phyloP scores from a whole-genome alignment of 2,888 invertebrate genomes.

The Zonitis immaculata region DNA sequence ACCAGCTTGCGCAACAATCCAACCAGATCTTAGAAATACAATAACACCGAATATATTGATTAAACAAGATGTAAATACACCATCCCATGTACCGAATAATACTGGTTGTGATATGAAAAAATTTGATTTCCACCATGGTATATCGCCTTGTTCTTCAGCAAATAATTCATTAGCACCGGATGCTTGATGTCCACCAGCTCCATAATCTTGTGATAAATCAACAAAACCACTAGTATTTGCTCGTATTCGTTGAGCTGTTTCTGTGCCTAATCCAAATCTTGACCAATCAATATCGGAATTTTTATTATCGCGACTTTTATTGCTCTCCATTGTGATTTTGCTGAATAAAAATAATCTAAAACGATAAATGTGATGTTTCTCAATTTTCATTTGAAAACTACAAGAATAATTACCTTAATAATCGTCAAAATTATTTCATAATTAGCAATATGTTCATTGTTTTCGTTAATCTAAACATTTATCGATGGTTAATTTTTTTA shows the following conservation, averaged over 20 bases:
- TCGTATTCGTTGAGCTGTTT: slow-evolving; percentile 50
- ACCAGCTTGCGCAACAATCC: slow-evolving; percentile 94
- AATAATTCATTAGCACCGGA: slow-evolving; percentile 87
- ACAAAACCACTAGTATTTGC: slow-evolving; percentile 71
- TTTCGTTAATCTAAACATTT: no score
- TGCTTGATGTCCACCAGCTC: slow-evolving; percentile 76
- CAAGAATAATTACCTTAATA: no score
- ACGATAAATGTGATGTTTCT: no score
- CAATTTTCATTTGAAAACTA: no score
- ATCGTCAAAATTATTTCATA: no score
- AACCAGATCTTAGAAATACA: slow-evolving; percentile 92
- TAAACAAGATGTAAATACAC: slow-evolving; percentile 95
- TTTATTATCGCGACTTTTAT: slow-evolving; percentile 26
- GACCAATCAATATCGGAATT: slow-evolving; percentile 53
- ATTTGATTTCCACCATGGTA: slow-evolving; percentile 95
- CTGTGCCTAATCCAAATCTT: slow-evolving; percentile 52
- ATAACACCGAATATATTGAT: slow-evolving; percentile 98
- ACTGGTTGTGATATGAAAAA: slow-evolving; percentile 95
- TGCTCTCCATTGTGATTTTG: slow-evolving; percentile 35
- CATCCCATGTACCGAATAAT: slow-evolving; percentile 96
- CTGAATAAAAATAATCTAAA: no score
- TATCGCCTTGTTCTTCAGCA: slow-evolving; percentile 81
- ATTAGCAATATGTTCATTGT: no score
- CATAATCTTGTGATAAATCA: slow-evolving; percentile 70
- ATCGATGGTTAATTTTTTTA: no score